phyloP scores from a whole-genome alignment of 1,140 invertebrate genomes.

The Cotesia vestalis region DNA sequence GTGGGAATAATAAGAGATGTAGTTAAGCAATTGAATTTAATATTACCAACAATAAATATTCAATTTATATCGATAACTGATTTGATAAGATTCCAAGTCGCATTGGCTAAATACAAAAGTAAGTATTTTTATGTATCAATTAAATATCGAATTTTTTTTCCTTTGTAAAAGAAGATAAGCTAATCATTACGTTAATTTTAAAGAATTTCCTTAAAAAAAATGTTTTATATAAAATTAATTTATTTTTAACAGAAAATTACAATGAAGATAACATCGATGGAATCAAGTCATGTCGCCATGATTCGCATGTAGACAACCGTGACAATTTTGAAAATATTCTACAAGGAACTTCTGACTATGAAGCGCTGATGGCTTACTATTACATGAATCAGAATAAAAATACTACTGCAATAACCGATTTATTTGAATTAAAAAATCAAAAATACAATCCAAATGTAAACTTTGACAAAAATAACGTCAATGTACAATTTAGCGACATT shows the following conservation, averaged over 20 bases:
- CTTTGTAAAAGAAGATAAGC: too few relatives aligned
- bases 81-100: slow-evolving; percentile 74
- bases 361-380: slow-evolving; percentile 89
- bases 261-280: too few relatives aligned
- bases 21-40: slow-evolving; percentile 66
- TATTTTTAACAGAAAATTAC: too few relatives aligned
- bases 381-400: slow-evolving; percentile 84
- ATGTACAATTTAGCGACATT: slow-evolving; percentile 62
- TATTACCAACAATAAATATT: slow-evolving; percentile 66
- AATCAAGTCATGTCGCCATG: too few relatives aligned
- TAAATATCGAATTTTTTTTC: too few relatives aligned
- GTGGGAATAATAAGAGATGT: slow-evolving; percentile 68
- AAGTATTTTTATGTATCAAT: slow-evolving; percentile 55
- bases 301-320: slow-evolving; percentile 60
- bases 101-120: slow-evolving; percentile 73
- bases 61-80: slow-evolving; percentile 68
- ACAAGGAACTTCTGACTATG: slow-evolving; percentile 80
- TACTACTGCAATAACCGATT: slow-evolving; percentile 86
- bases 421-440: slow-evolving; percentile 82
- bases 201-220: too few relatives aligned
- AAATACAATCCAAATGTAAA: slow-evolving; percentile 65
- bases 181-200: too few relatives aligned
- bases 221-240: too few relatives aligned
- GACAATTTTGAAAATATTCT: slow-evolving; percentile 90
- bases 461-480: slow-evolving; percentile 47